phyloP scores from a whole-genome alignment of 35 echinoderm and acorn worm genomes.

The Acanthaster planci region DNA sequence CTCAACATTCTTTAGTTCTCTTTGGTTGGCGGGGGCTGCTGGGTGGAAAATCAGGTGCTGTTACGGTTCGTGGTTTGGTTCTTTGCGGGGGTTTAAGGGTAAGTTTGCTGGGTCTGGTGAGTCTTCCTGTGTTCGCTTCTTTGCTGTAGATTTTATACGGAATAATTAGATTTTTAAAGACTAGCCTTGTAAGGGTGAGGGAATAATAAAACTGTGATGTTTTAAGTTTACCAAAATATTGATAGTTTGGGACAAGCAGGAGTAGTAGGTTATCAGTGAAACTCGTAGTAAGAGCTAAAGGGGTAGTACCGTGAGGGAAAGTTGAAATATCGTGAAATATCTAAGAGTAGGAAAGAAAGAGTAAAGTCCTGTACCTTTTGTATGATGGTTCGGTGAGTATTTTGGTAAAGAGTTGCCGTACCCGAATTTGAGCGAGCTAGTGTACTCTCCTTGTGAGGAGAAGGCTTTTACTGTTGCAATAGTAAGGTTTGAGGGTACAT shows the following conservation, averaged over 20 bases:
- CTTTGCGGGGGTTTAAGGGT: background rate
- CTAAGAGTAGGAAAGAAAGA: constrained; percentile 44
- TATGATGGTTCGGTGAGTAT: constrained; percentile 64
- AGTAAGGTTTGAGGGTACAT: constrained; percentile 38
- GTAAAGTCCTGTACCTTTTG: constrained; percentile 55
- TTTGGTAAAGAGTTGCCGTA: background rate
- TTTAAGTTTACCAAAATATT: background rate
- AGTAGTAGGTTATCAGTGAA: background rate
- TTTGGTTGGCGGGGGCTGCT: background rate
- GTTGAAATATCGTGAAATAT: constrained; percentile 50
- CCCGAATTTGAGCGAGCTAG: constrained; percentile 65
- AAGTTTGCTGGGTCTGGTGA: background rate
- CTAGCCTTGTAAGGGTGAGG: background rate
- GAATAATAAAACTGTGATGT: background rate
- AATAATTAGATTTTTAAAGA: constrained; percentile 19
- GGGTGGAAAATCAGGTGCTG: background rate
- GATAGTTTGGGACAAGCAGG: background rate
- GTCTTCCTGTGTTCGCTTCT: background rate
- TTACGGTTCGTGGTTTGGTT: background rate
- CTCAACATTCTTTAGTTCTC: constrained; percentile 35
- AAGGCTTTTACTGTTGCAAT: constrained; percentile 36
- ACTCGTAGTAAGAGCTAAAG: background rate
- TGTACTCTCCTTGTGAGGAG: background rate
- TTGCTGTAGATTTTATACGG: background rate
- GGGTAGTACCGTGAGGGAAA: constrained; percentile 63